phyloP scores from a whole-genome alignment of 2,113 vertebrate genomes.

The Colius striatus region DNA sequence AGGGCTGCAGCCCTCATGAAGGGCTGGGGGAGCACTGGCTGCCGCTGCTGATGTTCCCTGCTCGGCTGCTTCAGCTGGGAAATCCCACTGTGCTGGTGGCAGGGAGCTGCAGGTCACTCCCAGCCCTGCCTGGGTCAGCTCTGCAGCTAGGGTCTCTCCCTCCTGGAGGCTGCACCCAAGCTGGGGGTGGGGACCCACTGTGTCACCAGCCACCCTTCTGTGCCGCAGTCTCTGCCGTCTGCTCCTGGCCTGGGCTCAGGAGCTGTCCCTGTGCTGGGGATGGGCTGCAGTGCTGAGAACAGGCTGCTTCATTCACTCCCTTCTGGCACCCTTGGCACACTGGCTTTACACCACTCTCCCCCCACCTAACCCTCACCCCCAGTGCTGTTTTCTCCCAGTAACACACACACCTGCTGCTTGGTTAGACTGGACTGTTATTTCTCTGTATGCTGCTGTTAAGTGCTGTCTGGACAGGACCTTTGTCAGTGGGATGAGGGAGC shows the following conservation, averaged over 20 bases:
- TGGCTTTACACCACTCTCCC: background rate
- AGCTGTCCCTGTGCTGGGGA: background rate
- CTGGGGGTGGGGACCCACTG: rapidly evolving
- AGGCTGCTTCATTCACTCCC: background rate
- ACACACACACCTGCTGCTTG: background rate
- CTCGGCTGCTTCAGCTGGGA: rapidly evolving
- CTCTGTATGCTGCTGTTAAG: background rate
- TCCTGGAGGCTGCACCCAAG: background rate
- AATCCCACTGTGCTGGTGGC: rapidly evolving
- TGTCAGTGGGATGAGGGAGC: background rate
- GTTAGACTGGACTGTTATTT: slow-evolving; percentile 56
- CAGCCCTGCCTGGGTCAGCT: background rate
- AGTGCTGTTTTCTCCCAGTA: background rate
- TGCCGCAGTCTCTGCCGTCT: background rate
- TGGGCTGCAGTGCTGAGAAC: background rate
- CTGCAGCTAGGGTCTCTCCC: background rate
- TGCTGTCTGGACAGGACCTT: background rate
- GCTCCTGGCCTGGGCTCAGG: background rate
- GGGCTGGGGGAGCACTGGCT: background rate
- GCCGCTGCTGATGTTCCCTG: background rate
- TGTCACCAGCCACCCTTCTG: background rate
- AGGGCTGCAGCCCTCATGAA: background rate
- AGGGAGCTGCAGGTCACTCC: background rate
- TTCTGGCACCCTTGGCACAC: rapidly evolving
- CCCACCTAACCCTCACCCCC: background rate